Evolutionary conservation across 2,888 invertebrate genomes (phyloP).

Genomic region (Ophion ventricosus): DNA sequence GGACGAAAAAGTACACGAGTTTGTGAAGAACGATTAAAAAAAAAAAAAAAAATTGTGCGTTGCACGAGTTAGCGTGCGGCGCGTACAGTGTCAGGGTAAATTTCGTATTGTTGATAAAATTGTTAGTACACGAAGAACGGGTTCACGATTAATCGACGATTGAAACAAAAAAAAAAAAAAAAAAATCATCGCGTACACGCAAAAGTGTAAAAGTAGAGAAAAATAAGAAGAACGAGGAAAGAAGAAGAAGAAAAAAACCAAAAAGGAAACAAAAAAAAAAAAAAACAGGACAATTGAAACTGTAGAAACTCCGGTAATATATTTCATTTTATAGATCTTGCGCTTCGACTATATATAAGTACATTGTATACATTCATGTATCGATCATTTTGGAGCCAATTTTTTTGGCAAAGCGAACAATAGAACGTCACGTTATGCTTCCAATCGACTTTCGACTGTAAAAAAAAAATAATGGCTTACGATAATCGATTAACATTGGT

Average conservation of each 20-base stretch:
- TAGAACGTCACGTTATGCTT: conserved; percentile 60
- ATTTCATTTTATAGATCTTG: conserved; percentile 64
- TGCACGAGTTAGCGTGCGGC: conserved; percentile 57
- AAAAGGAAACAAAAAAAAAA: neutral
- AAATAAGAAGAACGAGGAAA: neutral
- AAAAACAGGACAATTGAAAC: conserved; percentile 18
- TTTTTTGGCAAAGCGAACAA: conserved; percentile 15
- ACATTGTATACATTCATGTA: conserved; percentile 32
- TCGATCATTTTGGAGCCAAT: conserved; percentile 1
- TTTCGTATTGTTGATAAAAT: conserved; percentile 45
- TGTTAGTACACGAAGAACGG: conserved; percentile 46
- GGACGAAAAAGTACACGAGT: conserved; percentile 48
- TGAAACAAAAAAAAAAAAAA: neutral
- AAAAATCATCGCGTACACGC: neutral
- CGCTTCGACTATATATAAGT: conserved; percentile 62
- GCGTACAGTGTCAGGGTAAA: conserved; percentile 64
- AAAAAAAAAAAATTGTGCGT: neutral
- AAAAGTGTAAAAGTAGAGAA: neutral
- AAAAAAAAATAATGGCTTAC: conserved; percentile 59
- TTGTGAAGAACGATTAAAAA: conserved; percentile 31
- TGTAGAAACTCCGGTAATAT: conserved; percentile 24
- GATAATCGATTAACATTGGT: conserved; percentile 53
- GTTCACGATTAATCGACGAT: conserved; percentile 21
- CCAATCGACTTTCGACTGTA: conserved; percentile 58
- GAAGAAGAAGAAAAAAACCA: conserved; percentile 17